phyloP scores from a whole-genome alignment of 1,140 invertebrate genomes.

The Penaeus japonicus region DNA sequence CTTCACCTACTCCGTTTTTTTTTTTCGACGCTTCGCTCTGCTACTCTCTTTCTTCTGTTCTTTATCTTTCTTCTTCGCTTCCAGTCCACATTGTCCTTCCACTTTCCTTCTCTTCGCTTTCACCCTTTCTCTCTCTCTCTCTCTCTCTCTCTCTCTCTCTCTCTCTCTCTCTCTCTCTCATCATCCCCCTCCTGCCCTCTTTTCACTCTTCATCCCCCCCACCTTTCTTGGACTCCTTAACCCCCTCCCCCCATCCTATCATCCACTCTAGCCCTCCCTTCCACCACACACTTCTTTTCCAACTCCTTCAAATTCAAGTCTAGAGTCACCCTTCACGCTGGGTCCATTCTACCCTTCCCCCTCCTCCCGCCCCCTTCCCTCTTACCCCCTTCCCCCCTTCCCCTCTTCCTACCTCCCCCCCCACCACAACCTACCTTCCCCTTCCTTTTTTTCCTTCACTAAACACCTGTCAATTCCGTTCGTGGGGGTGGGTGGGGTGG shows the following conservation, averaged over 20 bases:
- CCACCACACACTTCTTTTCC: background rate
- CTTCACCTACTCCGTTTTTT: background rate
- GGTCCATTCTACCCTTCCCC: too few species aligned
- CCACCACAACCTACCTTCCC: too few species aligned
- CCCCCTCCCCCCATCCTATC: background rate
- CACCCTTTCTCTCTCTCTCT: background rate
- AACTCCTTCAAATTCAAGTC: background rate
- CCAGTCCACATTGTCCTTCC: background rate
- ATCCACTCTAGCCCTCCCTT: background rate
- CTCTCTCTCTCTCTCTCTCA: background rate
- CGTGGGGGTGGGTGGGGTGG: too few species aligned
- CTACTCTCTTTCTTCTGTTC: background rate
- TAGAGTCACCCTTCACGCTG: too few species aligned
- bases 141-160: background rate
- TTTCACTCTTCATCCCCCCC: background rate
- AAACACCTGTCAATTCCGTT: too few species aligned
- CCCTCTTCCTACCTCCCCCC: too few species aligned
- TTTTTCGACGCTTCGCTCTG: background rate
- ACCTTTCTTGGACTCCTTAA: background rate
- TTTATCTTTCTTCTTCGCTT: background rate
- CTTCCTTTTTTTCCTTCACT: too few species aligned
- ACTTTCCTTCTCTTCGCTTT: background rate
- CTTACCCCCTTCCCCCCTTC: too few species aligned
- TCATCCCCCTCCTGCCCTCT: background rate
- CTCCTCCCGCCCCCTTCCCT: too few species aligned